Percentiles rank a stretch among this genome's conserved stretches.
Conservation (phyloP, 2,888 invertebrate genomes). For the Cremastinae sp. region DNA sequence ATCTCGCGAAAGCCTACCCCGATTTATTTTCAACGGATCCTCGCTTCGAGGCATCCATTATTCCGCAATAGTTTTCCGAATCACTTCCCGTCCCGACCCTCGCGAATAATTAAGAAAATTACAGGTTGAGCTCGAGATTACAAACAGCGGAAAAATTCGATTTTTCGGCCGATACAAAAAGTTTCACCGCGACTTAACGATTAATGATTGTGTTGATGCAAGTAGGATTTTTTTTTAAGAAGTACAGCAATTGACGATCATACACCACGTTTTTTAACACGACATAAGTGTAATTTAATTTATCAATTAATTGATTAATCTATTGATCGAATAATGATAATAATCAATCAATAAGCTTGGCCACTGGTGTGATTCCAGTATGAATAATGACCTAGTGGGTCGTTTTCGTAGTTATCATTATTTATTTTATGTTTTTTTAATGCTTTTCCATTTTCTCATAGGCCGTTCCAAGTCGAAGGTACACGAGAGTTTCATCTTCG, state of each 20-base stretch:
- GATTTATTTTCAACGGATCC: background rate
- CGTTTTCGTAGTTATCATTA: too few relatives aligned
- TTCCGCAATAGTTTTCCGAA: slow-evolving; percentile 1
- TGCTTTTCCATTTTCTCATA: slow-evolving; percentile 29
- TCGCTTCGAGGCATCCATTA: too few relatives aligned
- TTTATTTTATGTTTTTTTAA: slow-evolving; percentile 2
- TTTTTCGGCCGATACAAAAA: slow-evolving; percentile 70
- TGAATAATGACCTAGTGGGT: slow-evolving; percentile 8
- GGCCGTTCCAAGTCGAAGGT: slow-evolving; percentile 59
- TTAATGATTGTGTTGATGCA: slow-evolving; percentile 75
- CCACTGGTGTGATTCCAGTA: slow-evolving; percentile 27
- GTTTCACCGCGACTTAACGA: slow-evolving; percentile 70
- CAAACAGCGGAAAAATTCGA: slow-evolving; percentile 39
- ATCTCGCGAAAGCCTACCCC: background rate
- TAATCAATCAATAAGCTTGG: slow-evolving; percentile 39
- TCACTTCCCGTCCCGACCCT: background rate
- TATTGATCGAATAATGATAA: slow-evolving; percentile 13
- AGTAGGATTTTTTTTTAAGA: slow-evolving; percentile 62
- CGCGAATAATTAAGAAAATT: background rate
- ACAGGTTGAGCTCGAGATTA: slow-evolving; percentile 26
- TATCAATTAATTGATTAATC: slow-evolving; percentile 25
- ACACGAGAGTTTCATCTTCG: slow-evolving; percentile 53
- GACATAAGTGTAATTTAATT: slow-evolving; percentile 36
- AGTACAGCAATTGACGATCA: slow-evolving; percentile 73
- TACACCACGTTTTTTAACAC: slow-evolving; percentile 47